Conservation (phyloP, 2,113 vertebrate genomes). For the Perca flavescens region DNA sequence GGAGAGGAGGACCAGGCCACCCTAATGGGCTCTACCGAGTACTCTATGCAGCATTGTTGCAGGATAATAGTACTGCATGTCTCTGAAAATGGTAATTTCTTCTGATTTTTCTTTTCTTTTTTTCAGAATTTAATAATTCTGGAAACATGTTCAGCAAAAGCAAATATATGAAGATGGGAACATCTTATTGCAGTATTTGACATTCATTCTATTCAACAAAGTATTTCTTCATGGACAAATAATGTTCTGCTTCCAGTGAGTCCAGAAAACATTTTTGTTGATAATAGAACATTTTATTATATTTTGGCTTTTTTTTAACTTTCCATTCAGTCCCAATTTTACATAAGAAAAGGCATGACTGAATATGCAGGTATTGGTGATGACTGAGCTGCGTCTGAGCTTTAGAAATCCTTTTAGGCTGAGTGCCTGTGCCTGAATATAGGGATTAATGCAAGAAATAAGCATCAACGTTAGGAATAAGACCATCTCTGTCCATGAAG, state of each 20-base stretch:
- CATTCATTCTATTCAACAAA: neutral
- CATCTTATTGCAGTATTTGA: neutral
- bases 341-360: conserved; percentile 11
- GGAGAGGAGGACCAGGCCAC: conserved; percentile 19
- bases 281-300: neutral
- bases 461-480: conserved; percentile 64
- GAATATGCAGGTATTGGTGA: conserved; percentile 6
- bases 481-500: conserved; percentile 52
- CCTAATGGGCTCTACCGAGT: conserved; percentile 39
- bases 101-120: neutral
- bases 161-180: neutral
- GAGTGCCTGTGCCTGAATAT: conserved; percentile 47
- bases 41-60: conserved; percentile 19
- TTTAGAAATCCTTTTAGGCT: conserved; percentile 59
- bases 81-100: neutral
- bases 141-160: neutral
- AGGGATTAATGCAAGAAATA: conserved; percentile 64
- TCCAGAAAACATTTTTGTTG: neutral
- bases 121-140: neutral
- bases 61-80: conserved; percentile 15
- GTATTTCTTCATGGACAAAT: neutral
- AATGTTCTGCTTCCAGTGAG: neutral
- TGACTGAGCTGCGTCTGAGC: conserved; percentile 13
- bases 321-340: conserved; percentile 8
- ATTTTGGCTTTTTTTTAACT: neutral